Evolutionary conservation across 1,140 invertebrate species (phyloP).

Genomic region (Hylaeus volcanicus): DNA sequence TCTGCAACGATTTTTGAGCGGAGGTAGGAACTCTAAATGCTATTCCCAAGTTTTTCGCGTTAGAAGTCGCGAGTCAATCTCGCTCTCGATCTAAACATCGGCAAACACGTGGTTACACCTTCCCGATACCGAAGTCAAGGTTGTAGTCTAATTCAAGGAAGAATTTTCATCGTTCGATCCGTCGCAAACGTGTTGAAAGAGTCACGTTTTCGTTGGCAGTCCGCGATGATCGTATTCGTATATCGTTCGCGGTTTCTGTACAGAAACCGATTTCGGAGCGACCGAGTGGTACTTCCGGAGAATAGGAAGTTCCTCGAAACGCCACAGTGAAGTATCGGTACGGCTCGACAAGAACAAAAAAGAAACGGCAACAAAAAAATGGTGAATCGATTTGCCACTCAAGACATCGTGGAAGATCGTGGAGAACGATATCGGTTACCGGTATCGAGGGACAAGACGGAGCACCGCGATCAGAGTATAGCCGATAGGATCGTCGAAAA

Average conservation of each 20-base stretch:
- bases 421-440: too few relatives aligned
- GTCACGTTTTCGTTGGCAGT: not conserved
- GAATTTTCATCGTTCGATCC: constrained; percentile 2
- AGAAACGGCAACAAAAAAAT: not conserved
- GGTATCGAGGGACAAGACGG: not conserved
- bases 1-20: too few relatives aligned
- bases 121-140: too few relatives aligned
- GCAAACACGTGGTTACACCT: too few relatives aligned
- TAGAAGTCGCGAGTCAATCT: too few relatives aligned
- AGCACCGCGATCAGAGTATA: constrained; percentile 28
- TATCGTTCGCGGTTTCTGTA: not conserved
- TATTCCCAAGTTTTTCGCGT: too few relatives aligned
- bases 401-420: not conserved
- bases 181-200: not conserved
- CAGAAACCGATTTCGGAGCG: not conserved
- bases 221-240: not conserved
- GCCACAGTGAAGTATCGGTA: not conserved
- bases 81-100: too few relatives aligned
- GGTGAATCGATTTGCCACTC: not conserved
- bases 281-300: not conserved
- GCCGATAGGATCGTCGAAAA: constrained; percentile 9
- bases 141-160: not conserved
- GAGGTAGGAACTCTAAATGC: too few relatives aligned
- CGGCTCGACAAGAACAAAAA: not conserved
- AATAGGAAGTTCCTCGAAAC: not conserved